These are phyloP conservation scores for Limnothrissa miodon DNA, from an alignment of 2,113 vertebrate genomes.

Conservation along the genomic window DNA sequence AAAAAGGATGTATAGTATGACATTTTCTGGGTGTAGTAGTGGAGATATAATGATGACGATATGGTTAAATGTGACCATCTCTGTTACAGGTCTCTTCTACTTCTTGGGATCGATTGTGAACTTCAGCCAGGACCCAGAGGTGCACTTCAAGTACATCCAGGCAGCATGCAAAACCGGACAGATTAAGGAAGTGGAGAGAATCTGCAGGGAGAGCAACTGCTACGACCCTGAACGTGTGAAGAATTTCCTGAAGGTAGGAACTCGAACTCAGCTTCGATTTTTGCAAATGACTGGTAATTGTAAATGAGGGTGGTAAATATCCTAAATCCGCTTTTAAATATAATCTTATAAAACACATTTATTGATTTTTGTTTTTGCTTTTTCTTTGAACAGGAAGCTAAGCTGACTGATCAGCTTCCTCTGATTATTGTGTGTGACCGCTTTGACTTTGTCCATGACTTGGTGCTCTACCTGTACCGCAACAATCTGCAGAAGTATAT, in stretches of 20 bases:
- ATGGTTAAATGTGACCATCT: background rate
- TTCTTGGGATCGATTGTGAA: constrained; percentile 99
- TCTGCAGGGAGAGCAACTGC: constrained; percentile 98
- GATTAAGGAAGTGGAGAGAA: constrained; percentile 98
- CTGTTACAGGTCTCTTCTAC: constrained; percentile 87
- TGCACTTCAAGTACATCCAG: constrained; percentile 99
- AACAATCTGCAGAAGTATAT: constrained; percentile 99
- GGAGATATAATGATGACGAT: too few species aligned
- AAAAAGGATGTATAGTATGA: too few species aligned
- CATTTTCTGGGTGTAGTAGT: too few species aligned
- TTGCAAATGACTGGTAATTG: background rate
- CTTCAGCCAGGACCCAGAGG: constrained; percentile 98
- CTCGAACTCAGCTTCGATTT: background rate
- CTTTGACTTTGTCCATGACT: constrained; percentile 97
- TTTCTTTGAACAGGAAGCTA: constrained; percentile 84
- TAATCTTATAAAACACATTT: background rate
- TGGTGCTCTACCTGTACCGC: constrained; percentile 97
- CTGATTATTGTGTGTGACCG: constrained; percentile 98
- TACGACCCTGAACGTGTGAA: constrained; percentile 98
- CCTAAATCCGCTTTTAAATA: background rate
- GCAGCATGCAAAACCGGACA: constrained; percentile 98
- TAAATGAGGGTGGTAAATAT: background rate
- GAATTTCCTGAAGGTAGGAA: constrained; percentile 94
- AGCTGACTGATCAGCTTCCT: constrained; percentile 96
- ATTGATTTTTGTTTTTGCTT: constrained; percentile 5